Evolutionary conservation across 2,888 invertebrate species (phyloP), one percentile per base, ranked within the genome.

Genomic region (Podotricha telesiphe): DNA sequence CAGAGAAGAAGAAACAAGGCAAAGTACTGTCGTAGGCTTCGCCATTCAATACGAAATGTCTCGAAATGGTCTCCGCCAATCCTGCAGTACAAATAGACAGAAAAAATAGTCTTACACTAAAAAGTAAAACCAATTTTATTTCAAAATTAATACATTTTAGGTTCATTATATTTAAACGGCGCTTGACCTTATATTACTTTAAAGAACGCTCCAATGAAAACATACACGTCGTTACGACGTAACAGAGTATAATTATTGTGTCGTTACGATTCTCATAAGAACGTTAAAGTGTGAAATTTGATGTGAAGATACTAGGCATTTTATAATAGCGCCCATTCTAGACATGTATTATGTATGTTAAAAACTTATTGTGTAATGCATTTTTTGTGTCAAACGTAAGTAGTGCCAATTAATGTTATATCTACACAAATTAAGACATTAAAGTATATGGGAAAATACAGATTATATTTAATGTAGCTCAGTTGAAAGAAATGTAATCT

Each of bases 221-320:
- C 22, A 28, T 59, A 45, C 17, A 8, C 17, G 34, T 55, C 17
- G 37, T 55, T 55, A 55, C 11, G 17, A 55, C 55, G 55, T 55
- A 55, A 55, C 55, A 37, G n/a, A 20, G 37, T 28, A 64, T 51
- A 51, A 64, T 64, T 64, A 40, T n/a, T 40, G 5, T 20, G 40
- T 64, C 40, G 40, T 51, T 51, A 37, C 50, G 34, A 34, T 42
- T 64, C 63, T 22, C 37, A 40, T 55, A 55, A n/a, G 17, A 55
- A 55, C 34, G 34, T 55, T 17, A 17, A 55, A 55, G 22, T 37
- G 55, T 55, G 55, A 55, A 55, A 34, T 17, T 55, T 37, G 34
- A 55, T 55, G 37, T 17, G 11, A 13, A 55, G 55, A 55, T 55
- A 34, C 1, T 17, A 55, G 17, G 37, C 11, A 17, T 55, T 34